phyloP scores from a whole-genome alignment of 2,888 invertebrate genomes.

The Agriopis leucophaearia region DNA sequence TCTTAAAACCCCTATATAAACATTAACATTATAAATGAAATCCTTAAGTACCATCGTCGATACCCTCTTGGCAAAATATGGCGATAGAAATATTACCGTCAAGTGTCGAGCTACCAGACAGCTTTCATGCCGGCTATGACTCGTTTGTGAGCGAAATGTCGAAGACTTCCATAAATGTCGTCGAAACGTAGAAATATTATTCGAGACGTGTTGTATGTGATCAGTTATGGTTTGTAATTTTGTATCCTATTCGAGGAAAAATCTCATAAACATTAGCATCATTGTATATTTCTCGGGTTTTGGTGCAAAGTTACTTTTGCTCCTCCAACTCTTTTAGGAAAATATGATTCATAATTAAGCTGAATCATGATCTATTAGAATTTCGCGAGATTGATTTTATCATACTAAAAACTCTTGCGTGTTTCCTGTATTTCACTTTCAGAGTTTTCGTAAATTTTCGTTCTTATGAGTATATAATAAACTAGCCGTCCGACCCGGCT shows the following conservation, averaged over 20 bases:
- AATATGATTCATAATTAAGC: background rate
- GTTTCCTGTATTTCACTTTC: background rate
- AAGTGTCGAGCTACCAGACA: constrained; percentile 1
- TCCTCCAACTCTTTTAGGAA: background rate
- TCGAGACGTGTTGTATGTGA: constrained; percentile 1
- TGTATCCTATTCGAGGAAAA: constrained; percentile 7
- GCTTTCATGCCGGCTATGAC: constrained; percentile 9
- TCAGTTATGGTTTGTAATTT: constrained; percentile 4
- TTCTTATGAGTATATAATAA: too few species aligned
- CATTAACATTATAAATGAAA: too few species aligned
- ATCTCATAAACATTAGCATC: background rate
- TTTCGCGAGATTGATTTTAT: background rate
- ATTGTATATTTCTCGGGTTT: background rate
- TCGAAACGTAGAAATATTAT: constrained; percentile 1
- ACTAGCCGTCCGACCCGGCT: too few species aligned
- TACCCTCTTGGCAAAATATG: background rate
- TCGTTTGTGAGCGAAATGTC: constrained; percentile 7
- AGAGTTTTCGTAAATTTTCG: too few species aligned
- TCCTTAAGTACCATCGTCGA: background rate
- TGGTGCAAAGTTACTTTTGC: background rate
- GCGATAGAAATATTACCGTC: constrained; percentile 20
- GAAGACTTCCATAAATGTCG: constrained; percentile 14
- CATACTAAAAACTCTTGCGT: background rate
- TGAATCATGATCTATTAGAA: background rate
- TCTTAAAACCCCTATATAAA: too few species aligned